phyloP scores from a whole-genome alignment of 2,113 vertebrate genomes.

The Poicephalus gulielmi region DNA sequence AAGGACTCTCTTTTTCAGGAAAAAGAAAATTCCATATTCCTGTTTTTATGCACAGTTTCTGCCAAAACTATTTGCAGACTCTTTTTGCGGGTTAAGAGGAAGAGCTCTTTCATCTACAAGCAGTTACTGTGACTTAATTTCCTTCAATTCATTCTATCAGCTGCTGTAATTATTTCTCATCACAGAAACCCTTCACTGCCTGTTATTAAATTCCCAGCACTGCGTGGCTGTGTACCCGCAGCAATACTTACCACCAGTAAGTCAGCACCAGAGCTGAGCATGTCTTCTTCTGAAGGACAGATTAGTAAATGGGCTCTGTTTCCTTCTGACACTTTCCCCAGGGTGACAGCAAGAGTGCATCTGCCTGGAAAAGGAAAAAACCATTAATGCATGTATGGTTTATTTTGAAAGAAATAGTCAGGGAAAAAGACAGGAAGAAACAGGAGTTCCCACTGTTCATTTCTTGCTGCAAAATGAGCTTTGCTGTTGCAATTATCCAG shows the following conservation, averaged over 20 bases:
- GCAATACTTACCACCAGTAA: background rate
- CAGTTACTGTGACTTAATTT: conserved; percentile 29
- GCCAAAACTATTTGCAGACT: background rate
- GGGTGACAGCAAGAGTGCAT: background rate
- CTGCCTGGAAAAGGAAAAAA: background rate
- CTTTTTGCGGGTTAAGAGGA: background rate
- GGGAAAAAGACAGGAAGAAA: background rate
- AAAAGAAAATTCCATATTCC: background rate
- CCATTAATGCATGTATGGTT: background rate
- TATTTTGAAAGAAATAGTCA: background rate
- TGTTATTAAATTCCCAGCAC: background rate
- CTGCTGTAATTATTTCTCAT: conserved; percentile 16
- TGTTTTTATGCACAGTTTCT: background rate
- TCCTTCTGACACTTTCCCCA: background rate
- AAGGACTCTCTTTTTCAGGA: background rate
- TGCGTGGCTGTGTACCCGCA: background rate
- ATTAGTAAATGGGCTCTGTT: background rate
- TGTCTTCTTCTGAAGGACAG: background rate
- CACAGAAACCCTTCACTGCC: background rate
- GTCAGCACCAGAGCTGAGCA: fast-evolving
- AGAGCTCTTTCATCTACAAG: background rate
- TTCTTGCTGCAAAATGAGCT: background rate
- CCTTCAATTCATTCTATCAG: conserved; percentile 21
- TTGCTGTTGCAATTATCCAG: background rate
- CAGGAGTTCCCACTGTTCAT: background rate